Evolutionary conservation across 1,140 invertebrate genomes (phyloP), one percentile per base, ranked within the genome.

Genomic region (Eubasilissa regina): DNA sequence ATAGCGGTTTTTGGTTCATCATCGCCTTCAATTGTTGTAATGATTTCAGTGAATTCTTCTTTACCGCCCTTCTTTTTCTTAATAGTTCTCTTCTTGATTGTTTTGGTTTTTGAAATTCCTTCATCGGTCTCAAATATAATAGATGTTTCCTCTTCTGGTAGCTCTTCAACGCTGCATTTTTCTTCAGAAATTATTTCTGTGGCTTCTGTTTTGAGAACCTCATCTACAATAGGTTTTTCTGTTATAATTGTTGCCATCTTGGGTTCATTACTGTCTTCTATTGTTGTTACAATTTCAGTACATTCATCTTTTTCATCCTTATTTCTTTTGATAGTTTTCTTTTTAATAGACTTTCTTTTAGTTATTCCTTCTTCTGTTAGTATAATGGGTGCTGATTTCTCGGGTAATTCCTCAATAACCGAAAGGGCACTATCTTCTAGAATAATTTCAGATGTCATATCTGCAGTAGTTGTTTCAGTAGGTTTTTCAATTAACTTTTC

Each of bases 61-160:
- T 56, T 72, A 10, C 55, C 75, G 7, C 79, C 81, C 12, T 60
- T 56, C 10, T 76, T 79, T 60, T 81, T 79, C 35, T 81, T 84
- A 15, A 83, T 81, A 10, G 58, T 48, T 58, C 81, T 64, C 70
- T 83, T 83, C 10, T 45, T 81, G 0, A 75, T 66, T 70, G 44
- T 73, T 75, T 78, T 77, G 82, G 51, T 81, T 80, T 64, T 35
- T 80, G 13, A 43, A 48, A 6, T 3, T 35, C 25, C 25, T 6
- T 35, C 1, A 35, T 35, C 25, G 6, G n/a, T n/a, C n/a, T 35
- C 25, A 3, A 3, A 3, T 35, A 77, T 64, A 48, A 43, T 6
- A 35, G 25, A 35, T 44, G 17, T 78, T 73, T n/a, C n/a, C 53
- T 83, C 84, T 84, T 89, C 87, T 13, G 87, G 88, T 13, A 86